These are phyloP conservation scores for Helicoverpa armigera DNA, from an alignment of 1,140 invertebrate species.

Conservation along the genomic window DNA sequence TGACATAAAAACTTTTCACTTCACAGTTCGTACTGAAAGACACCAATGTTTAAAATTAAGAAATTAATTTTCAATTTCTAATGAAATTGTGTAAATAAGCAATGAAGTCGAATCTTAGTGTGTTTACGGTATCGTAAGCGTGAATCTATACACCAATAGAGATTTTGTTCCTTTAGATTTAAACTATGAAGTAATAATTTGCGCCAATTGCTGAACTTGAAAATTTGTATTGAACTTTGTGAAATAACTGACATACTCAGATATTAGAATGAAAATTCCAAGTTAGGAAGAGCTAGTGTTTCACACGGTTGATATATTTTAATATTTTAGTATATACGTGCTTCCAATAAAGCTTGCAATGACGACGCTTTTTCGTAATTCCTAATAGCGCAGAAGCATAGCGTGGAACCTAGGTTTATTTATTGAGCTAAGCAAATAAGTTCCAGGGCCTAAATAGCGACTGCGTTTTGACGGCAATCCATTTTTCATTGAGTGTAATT, in stretches of 20 bases:
- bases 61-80: slow-evolving; percentile 39
- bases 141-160: slow-evolving; percentile 41
- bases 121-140: slow-evolving; percentile 23
- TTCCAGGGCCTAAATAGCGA: slow-evolving; percentile 55
- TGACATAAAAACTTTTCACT: slow-evolving; percentile 43
- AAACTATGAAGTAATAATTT: slow-evolving; percentile 19
- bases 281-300: slow-evolving; percentile 32
- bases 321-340: slow-evolving; percentile 63
- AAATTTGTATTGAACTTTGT: slow-evolving; percentile 8
- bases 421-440: slow-evolving; percentile 47
- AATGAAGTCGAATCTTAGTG: slow-evolving; percentile 28
- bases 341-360: slow-evolving; percentile 69
- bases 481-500: slow-evolving; percentile 10
- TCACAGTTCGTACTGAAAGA: slow-evolving; percentile 47
- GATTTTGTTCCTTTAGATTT: slow-evolving; percentile 28
- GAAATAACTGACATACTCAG: slow-evolving; percentile 14
- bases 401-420: slow-evolving; percentile 54
- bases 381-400: slow-evolving; percentile 55
- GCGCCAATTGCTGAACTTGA: slow-evolving; percentile 27
- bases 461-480: slow-evolving; percentile 19
- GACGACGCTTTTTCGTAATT: slow-evolving; percentile 59
- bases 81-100: slow-evolving; percentile 44
- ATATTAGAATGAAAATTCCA: slow-evolving; percentile 10
- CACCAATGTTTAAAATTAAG: slow-evolving; percentile 53
- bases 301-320: slow-evolving; percentile 34